Conservation (phyloP, 2,888 invertebrate species). For the Metellina segmentata region DNA sequence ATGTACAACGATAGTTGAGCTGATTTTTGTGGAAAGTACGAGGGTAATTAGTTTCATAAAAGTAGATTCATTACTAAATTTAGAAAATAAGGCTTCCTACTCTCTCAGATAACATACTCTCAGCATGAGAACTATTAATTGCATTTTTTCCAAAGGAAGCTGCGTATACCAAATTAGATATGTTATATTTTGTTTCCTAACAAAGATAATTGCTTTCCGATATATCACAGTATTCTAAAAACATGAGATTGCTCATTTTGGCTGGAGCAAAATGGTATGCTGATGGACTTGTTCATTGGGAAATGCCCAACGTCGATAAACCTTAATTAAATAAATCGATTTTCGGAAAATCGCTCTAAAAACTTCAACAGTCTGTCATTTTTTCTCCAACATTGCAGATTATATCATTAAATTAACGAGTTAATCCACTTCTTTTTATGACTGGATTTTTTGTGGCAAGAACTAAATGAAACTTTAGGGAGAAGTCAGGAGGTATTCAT, state of each 20-base stretch:
- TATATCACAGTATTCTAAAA: slow-evolving; percentile 29
- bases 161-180: neutral
- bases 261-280: slow-evolving; percentile 1
- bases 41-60: neutral
- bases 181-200: neutral
- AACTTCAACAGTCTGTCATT: neutral
- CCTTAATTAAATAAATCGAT: slow-evolving; percentile 44
- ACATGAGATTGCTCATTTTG: slow-evolving; percentile 13
- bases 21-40: neutral
- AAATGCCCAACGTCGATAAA: slow-evolving; percentile 16
- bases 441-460: too few species aligned
- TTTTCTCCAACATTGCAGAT: neutral
- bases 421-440: neutral
- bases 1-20: neutral
- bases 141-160: slow-evolving; percentile 31
- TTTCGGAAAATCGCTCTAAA: slow-evolving; percentile 17
- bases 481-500: too few species aligned
- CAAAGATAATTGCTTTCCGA: slow-evolving; percentile 59
- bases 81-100: slow-evolving; percentile 31
- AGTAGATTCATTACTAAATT: neutral
- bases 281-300: slow-evolving; percentile 5
- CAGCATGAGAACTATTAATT: slow-evolving; percentile 32
- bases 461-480: too few species aligned
- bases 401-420: slow-evolving; percentile 1
- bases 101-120: slow-evolving; percentile 29